These are phyloP conservation scores for Choreutis nemorana DNA, from an alignment of 2,888 invertebrate genomes.

Conservation along the genomic window DNA sequence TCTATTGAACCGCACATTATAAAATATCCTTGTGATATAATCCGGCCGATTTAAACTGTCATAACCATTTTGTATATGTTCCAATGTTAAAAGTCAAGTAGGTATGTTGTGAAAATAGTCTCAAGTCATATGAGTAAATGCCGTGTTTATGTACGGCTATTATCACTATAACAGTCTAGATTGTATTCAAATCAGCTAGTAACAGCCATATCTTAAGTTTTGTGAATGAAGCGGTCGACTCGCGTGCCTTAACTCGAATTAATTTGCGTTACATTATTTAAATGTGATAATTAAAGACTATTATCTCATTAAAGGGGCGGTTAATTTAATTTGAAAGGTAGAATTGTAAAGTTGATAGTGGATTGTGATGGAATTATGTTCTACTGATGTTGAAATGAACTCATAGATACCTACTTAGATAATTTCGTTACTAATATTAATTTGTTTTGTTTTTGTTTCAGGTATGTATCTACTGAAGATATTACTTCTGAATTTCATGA, in stretches of 20 bases:
- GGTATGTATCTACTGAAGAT: slow-evolving; percentile 8
- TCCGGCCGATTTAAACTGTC: slow-evolving; percentile 33
- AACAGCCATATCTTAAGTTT: slow-evolving; percentile 34
- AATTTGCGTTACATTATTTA: slow-evolving; percentile 47
- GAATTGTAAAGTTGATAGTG: slow-evolving; percentile 19
- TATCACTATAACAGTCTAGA: slow-evolving; percentile 24
- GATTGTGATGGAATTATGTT: slow-evolving; percentile 8
- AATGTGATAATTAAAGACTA: slow-evolving; percentile 42
- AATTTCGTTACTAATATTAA: slow-evolving; percentile 7
- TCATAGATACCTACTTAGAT: too few species aligned
- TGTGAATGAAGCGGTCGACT: slow-evolving; percentile 35
- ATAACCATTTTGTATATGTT: slow-evolving; percentile 33
- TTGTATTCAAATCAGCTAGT: slow-evolving; percentile 49
- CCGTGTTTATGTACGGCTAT: not conserved
- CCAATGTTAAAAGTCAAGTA: too few species aligned
- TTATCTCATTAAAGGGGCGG: slow-evolving; percentile 35
- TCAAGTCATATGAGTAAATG: too few species aligned
- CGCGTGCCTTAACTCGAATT: slow-evolving; percentile 39
- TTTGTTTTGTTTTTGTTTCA: slow-evolving; percentile 9
- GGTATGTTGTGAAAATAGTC: too few species aligned
- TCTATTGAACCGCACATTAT: too few species aligned
- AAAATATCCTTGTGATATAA: too few species aligned
- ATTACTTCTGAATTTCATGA: too few species aligned
- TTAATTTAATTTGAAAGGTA: slow-evolving; percentile 26
- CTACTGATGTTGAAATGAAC: slow-evolving; percentile 10